These are phyloP conservation scores for Drosophila ironensis DNA, from an alignment of 1,140 invertebrate genomes.

Conservation along the genomic window DNA sequence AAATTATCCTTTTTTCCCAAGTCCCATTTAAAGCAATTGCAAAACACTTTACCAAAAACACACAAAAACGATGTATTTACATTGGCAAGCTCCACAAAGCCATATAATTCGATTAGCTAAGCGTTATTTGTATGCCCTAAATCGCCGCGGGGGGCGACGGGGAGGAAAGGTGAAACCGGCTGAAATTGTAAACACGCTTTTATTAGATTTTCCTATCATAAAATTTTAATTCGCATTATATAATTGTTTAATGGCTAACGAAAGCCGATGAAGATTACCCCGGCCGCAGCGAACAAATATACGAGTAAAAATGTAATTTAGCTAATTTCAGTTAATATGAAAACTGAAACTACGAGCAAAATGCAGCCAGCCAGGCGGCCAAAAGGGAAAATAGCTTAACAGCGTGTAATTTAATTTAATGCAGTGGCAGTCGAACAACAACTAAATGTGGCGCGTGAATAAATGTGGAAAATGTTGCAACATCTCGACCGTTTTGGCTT, in stretches of 20 bases:
- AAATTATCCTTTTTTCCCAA: too few relatives aligned
- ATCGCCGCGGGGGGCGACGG: too few relatives aligned
- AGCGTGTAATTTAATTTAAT: constrained; percentile 62
- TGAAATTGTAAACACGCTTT: constrained; percentile 13
- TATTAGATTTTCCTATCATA: constrained; percentile 8
- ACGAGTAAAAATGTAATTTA: constrained; percentile 48
- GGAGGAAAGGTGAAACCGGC: too few relatives aligned
- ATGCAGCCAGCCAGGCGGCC: constrained; percentile 30
- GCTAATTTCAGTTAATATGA: constrained; percentile 52
- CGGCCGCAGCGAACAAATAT: constrained; percentile 8
- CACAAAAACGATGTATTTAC: not conserved
- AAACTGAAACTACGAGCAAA: constrained; percentile 36
- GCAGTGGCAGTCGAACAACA: constrained; percentile 29
- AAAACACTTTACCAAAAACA: not conserved
- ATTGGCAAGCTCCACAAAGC: not conserved
- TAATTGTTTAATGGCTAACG: constrained; percentile 30
- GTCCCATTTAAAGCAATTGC: too few relatives aligned
- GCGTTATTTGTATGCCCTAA: not conserved
- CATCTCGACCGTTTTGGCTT: constrained; percentile 54
- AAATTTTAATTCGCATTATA: constrained; percentile 32
- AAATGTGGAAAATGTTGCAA: constrained; percentile 61
- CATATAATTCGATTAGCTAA: not conserved
- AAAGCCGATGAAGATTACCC: constrained; percentile 21
- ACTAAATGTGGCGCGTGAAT: constrained; percentile 50
- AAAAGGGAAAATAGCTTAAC: constrained; percentile 45